Evolutionary conservation across 2,888 invertebrate species (phyloP), one percentile per base, ranked within the genome.

Genomic region (Drosophila borealis): DNA sequence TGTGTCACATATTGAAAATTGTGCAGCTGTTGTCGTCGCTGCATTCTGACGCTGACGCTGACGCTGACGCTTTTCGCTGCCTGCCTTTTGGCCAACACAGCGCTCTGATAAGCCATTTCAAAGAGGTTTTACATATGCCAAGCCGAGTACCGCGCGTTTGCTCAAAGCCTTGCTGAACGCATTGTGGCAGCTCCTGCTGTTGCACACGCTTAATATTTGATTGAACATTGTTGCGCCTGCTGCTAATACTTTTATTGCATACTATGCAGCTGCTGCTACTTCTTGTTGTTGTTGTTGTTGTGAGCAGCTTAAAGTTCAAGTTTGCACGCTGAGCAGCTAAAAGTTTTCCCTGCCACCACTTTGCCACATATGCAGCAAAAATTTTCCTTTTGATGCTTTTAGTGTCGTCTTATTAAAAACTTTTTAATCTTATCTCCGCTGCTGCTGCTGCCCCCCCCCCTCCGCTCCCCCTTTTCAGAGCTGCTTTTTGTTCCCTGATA

Each of bases 1-100:
- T 88, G 80, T 88, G 88, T 88, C 84, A 88, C 85, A 88, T 85
- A 85, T 85, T 85, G 85, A 87, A 79, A 81, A 75, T 64, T 74
- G 66, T 79, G 77, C 75, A 70, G 65, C 75, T 50, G 62, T 55
- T 25, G 59, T 61, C 53, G 59, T 59, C 53, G 67, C 64, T 60
- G 71, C 79, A 81, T 81, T 74, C 82, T 71, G 54, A 51, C 56
- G 80, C 77, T 29, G 29, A 29, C 29, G 29, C 82, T 71, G 54
- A 51, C 56, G 80, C 77, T 29, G 29, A 29, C 29, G 29, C 29
- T 81, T 59, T 85, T 77, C 72, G 81, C 65, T 72, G 81, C 46
- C 74, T 74, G 80, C 66, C 61, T 74, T 60, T 57, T 44, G 65
- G 60, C 50, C 65, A 41, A 73, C 68, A 71, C 71, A 72, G 60